Evolutionary conservation across 2,888 invertebrate species (phyloP), one percentile per base, ranked within the genome.

Genomic region (Aphodius sticticus): DNA sequence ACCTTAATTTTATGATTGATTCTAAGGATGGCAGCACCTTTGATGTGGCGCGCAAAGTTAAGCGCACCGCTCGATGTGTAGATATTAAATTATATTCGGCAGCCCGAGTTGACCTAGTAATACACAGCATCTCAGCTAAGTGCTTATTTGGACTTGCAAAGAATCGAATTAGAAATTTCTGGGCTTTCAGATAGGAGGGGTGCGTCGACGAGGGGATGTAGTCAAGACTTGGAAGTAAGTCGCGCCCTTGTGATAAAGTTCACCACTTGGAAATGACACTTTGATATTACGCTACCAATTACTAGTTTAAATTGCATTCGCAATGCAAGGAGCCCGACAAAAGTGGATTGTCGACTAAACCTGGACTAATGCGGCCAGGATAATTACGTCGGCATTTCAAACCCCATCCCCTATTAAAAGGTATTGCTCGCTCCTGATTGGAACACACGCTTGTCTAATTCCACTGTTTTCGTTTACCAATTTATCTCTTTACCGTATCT

Each of bases 1-100:
- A 53, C 53, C 53, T 53, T 53, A 53, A 53, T 53, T 53, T 53
- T 53, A 53, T 53, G 53, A 53, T 53, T 53, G 53, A 53, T 53
- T 53, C 53, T 53, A 53, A 53, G 53, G 12, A 53, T 53, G 53
- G 53, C 53, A 53, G 53, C 53, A 53, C 53, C 53, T 53, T 53
- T 53, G 53, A 53, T 53, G 53, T 53, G 53, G 53, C 9, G 12
- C 12, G 53, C 12, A 53, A 53, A 53, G 53, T 53, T 53, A 53
- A 53, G 53, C 53, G 53, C 53, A 7, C 53, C 12, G 53, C 53
- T 53, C 9, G 7, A 53, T 53, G 53, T 53, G 12, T 5, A 53
- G 53, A 53, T 53, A 53, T 53, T 53, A 53, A 53, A 53, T 53
- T 53, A 53, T 53, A 53, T 53, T 12, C 53, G 53, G 53, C 53